These are phyloP conservation scores for Himalopsyche phryganea DNA, from an alignment of 1,140 invertebrate species.

Conservation along the genomic window DNA sequence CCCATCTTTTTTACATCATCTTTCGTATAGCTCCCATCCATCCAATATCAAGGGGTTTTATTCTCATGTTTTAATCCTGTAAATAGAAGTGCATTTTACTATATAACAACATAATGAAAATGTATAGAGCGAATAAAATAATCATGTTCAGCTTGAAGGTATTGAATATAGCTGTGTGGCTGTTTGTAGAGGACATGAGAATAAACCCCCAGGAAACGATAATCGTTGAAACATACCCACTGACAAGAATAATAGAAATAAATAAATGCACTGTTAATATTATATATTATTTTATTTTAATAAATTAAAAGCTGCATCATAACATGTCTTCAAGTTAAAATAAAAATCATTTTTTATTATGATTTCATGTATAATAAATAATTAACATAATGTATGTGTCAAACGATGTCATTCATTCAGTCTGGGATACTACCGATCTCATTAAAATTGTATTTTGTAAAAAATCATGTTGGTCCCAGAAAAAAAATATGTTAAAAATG, in stretches of 20 bases:
- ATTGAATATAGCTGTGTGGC: too few species aligned
- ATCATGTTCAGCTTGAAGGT: too few species aligned
- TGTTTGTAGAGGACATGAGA: too few species aligned
- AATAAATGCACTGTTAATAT: slow-evolving; percentile 9
- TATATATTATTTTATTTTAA: slow-evolving; percentile 31
- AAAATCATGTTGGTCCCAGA: slow-evolving; percentile 26
- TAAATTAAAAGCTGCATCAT: slow-evolving; percentile 25
- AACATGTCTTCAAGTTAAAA: slow-evolving; percentile 2
- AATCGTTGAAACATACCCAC: too few species aligned
- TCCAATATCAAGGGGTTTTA: too few species aligned
- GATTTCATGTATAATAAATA: slow-evolving; percentile 16
- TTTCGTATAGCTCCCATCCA: too few species aligned
- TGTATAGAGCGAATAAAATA: too few species aligned
- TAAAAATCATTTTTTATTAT: slow-evolving; percentile 1
- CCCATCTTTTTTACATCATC: too few species aligned
- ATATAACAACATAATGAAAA: too few species aligned
- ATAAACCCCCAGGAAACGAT: too few species aligned
- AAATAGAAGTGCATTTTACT: too few species aligned
- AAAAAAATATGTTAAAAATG: slow-evolving; percentile 13
- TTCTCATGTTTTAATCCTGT: too few species aligned
- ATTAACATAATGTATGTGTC: slow-evolving; percentile 14
- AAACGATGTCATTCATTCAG: slow-evolving; percentile 1
- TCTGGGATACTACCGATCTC: slow-evolving; percentile 11
- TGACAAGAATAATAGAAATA: background rate
- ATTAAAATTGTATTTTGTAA: background rate